phyloP scores from a whole-genome alignment of 2,888 invertebrate species.

The Gibbula magus region DNA sequence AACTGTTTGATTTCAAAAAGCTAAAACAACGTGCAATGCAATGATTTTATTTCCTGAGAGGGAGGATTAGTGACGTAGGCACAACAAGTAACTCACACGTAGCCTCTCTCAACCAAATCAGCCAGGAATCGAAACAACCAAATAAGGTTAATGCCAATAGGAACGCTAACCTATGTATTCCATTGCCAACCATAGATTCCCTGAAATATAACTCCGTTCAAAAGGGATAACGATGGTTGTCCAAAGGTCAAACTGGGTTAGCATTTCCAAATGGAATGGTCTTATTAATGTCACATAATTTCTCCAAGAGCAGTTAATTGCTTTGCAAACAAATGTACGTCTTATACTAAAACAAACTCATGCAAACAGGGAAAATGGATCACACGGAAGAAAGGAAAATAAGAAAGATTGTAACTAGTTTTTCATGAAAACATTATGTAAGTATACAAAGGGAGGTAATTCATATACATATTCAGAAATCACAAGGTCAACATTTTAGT shows the following conservation, averaged over 20 bases:
- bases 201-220: no score
- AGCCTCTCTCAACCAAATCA: no score
- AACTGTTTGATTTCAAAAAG: background rate
- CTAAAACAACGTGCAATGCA: conserved; percentile 12
- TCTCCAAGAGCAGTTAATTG: background rate
- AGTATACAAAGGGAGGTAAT: background rate
- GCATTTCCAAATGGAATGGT: no score
- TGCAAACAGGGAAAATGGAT: background rate
- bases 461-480: background rate
- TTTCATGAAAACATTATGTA: background rate
- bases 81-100: background rate
- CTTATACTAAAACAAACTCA: background rate
- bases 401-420: background rate
- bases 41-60: background rate
- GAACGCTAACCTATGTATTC: no score
- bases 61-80: background rate
- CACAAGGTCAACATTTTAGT: conserved; percentile 4
- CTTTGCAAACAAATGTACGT: background rate
- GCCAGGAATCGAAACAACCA: no score
- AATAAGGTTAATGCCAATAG: no score
- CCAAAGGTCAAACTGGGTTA: no score
- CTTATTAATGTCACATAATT: no score
- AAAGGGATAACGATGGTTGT: no score
- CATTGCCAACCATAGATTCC: no score
- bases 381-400: background rate